Evolutionary conservation across 2,888 invertebrate species (phyloP), one percentile per base, ranked within the genome.

Genomic region (Caenorhabditis zanzibari): DNA sequence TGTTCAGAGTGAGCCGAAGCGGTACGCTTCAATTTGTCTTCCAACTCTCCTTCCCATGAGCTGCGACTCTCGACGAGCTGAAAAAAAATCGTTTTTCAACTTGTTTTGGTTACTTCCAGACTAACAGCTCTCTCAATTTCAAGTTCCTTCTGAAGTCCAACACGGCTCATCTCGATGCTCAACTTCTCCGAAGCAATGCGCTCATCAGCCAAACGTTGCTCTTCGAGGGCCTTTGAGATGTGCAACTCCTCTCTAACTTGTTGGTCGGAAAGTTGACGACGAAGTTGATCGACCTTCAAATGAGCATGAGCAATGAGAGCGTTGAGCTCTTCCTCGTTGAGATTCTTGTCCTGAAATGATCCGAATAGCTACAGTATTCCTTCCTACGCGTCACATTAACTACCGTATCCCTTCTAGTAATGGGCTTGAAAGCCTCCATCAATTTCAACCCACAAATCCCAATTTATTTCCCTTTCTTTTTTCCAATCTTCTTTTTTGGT

Each of bases 1-100:
- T 93, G 93, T 92, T 97, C 96, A 64, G 95, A 94, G 93, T 97
- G 96, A 0, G 96, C 95, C 90, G 96, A 96, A 1, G 95, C 95
- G 91, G 97, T 97, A 69, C 96, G 94, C 92, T 96, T 95, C 81
- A 98, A 93, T 90, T 96, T 95, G 16, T 95, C 94, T 58, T 95
- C 95, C 76, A 97, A 93, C 82, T 95, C 95, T 63, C 94, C 81
- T 68, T 92, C 92, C 32, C 95, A 94, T 59, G 73, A 66, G 16
- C 76, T 69, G 16, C 88, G 81, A 10, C 68, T 85, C 12, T 75
- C 69, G 16, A 82, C 24, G 24, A 85, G 56, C 86, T 86, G 56
- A 44, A 84, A 82, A 41, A 38, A 49, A 14, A 10, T 12, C 2
- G 10, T 38, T 38, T 12, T 10, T 38, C 38, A 38, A 2, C 6